phyloP scores from a whole-genome alignment of 1,140 invertebrate genomes.

The Globodera rostochiensis region DNA sequence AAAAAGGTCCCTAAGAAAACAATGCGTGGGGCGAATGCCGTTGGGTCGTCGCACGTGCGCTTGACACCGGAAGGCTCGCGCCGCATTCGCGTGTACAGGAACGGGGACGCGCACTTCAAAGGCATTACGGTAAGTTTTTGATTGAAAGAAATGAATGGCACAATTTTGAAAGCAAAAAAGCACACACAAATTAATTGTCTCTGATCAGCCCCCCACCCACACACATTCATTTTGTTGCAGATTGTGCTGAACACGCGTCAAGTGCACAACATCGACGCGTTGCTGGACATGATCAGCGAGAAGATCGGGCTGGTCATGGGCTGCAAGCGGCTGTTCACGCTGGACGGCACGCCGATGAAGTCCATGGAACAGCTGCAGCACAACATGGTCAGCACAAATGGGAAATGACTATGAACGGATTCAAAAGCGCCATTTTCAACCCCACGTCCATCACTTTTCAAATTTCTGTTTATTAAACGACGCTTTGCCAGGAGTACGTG shows the following conservation, averaged over 20 bases:
- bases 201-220: too few relatives aligned
- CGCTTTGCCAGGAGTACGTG: slow-evolving; percentile 30
- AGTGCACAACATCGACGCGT: slow-evolving; percentile 44
- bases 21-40: neutral
- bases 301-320: slow-evolving; percentile 42
- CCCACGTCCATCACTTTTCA: too few relatives aligned
- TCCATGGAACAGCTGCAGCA: slow-evolving; percentile 12
- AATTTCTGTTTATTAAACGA: too few relatives aligned
- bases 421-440: too few relatives aligned
- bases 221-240: neutral
- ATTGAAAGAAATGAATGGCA: neutral
- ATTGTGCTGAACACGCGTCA: slow-evolving; percentile 43
- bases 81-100: slow-evolving; percentile 44
- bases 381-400: neutral
- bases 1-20: neutral
- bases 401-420: neutral
- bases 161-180: slow-evolving; percentile 1
- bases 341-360: slow-evolving; percentile 26
- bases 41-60: neutral
- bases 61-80: slow-evolving; percentile 35
- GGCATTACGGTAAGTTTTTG: slow-evolving; percentile 37
- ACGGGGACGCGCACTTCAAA: slow-evolving; percentile 45
- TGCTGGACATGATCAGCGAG: slow-evolving; percentile 43
- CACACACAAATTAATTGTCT: too few relatives aligned
- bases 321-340: slow-evolving; percentile 28